A percentile compares a stretch with the other conserved stretches of the same genome.
These are phyloP conservation scores for Uropsilus gracilis DNA, from an alignment of 2,113 vertebrate genomes.

Conservation along the genomic window DNA sequence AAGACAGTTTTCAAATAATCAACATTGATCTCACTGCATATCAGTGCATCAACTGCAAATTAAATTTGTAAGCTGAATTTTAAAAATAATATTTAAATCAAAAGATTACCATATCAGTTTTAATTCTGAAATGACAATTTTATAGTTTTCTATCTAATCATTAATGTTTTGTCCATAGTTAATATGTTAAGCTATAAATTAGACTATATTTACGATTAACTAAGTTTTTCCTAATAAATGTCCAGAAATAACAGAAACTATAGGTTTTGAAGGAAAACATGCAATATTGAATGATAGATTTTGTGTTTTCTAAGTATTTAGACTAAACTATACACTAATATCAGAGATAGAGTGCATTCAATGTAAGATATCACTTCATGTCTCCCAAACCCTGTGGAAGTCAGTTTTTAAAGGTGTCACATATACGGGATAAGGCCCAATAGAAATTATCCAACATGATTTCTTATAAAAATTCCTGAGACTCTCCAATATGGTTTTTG, in stretches of 20 bases:
- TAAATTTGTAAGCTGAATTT: too few species aligned
- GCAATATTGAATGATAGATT: neutral
- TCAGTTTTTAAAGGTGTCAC: neutral
- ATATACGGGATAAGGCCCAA: neutral
- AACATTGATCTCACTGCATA: neutral
- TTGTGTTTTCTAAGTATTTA: neutral
- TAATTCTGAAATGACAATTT: neutral
- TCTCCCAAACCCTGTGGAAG: neutral
- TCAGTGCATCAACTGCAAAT: neutral
- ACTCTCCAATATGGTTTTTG: neutral
- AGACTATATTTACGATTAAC: neutral
- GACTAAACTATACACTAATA: neutral
- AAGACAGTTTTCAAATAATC: neutral
- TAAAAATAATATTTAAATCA: too few species aligned
- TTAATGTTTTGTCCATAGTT: neutral
- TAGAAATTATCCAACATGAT: neutral
- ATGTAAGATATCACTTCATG: neutral
- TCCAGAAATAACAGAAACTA: neutral
- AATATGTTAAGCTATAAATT: neutral
- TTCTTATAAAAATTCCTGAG: neutral
- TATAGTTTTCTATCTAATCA: neutral
- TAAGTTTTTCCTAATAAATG: neutral
- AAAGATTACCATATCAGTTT: too few species aligned
- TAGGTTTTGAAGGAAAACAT: neutral
- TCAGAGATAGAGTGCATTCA: neutral